Percentiles rank a stretch among this genome's conserved stretches.
Evolutionary conservation across 2,113 vertebrate genomes (phyloP).

Genomic region (Pseudopodoces humilis): DNA sequence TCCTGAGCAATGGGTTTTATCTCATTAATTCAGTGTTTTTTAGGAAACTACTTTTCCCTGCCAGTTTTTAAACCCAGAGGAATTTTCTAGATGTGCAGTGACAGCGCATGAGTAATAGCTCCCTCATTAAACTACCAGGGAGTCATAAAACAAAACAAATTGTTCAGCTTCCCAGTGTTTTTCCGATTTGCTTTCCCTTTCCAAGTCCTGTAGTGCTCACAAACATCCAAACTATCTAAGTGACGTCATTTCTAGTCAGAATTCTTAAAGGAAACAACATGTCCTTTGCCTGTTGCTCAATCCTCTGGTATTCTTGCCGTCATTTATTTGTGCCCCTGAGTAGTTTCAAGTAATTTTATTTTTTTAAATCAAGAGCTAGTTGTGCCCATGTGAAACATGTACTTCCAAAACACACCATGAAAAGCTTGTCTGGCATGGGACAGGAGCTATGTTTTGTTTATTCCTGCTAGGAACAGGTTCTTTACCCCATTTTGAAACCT

Average conservation of each 20-base stretch:
- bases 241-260: conserved; percentile 31
- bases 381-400: neutral
- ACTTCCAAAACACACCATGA: neutral
- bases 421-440: neutral
- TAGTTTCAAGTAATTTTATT: neutral
- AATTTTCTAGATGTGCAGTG: conserved; percentile 41
- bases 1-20: conserved; percentile 40
- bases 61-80: neutral
- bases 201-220: conserved; percentile 14
- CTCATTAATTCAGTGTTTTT: conserved; percentile 39
- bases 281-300: conserved; percentile 60
- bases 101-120: conserved; percentile 22
- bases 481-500: neutral
- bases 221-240: conserved; percentile 52
- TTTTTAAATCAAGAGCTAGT: neutral
- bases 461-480: neutral
- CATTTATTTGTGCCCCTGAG: neutral
- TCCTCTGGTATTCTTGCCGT: neutral
- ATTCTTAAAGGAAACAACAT: conserved; percentile 47
- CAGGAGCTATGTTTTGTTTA: neutral
- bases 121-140: conserved; percentile 24
- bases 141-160: conserved; percentile 67
- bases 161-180: conserved; percentile 25
- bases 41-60: conserved; percentile 35
- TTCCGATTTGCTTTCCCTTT: conserved; percentile 14